Evolutionary conservation across 1,140 invertebrate genomes (phyloP).

Genomic region (Musca vetustissima): DNA sequence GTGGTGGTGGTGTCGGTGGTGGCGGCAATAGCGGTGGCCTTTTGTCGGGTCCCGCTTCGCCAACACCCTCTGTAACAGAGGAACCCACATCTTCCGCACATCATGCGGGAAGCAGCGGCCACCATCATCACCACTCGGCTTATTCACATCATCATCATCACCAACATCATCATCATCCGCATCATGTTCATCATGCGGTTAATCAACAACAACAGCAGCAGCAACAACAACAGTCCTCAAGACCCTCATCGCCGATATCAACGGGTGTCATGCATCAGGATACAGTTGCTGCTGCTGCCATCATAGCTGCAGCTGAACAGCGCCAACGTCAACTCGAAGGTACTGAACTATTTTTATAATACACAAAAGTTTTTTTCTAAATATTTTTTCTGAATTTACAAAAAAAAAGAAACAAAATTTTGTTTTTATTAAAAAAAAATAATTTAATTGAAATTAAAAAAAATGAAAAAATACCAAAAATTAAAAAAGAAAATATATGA

Average conservation of each 20-base stretch:
- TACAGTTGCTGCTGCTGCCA: slow-evolving; percentile 42
- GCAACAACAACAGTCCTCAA: slow-evolving; percentile 26
- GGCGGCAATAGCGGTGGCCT: slow-evolving; percentile 26
- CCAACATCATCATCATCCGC: slow-evolving; percentile 39
- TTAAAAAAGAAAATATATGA: neutral
- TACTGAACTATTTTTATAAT: slow-evolving; percentile 35
- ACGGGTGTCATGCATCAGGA: neutral
- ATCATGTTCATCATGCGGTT: slow-evolving; percentile 35
- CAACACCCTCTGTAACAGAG: slow-evolving; percentile 45
- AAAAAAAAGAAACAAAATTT: slow-evolving; percentile 1
- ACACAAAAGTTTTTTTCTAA: slow-evolving; percentile 16
- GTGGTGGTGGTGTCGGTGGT: slow-evolving; percentile 29
- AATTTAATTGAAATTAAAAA: no score
- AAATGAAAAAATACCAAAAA: neutral
- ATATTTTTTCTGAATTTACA: neutral
- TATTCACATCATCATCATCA: slow-evolving; percentile 39
- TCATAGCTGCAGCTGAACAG: slow-evolving; percentile 49
- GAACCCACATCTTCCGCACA: slow-evolving; percentile 31
- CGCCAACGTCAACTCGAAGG: slow-evolving; percentile 53
- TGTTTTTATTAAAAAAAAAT: neutral
- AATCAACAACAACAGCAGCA: slow-evolving; percentile 38
- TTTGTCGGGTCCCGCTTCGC: slow-evolving; percentile 48
- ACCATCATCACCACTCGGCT: slow-evolving; percentile 34
- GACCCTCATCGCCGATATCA: neutral
- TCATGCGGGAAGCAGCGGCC: slow-evolving; percentile 34